These are phyloP conservation scores for Apteryx mantelli DNA, from an alignment of 2,113 vertebrate genomes.

Conservation along the genomic window DNA sequence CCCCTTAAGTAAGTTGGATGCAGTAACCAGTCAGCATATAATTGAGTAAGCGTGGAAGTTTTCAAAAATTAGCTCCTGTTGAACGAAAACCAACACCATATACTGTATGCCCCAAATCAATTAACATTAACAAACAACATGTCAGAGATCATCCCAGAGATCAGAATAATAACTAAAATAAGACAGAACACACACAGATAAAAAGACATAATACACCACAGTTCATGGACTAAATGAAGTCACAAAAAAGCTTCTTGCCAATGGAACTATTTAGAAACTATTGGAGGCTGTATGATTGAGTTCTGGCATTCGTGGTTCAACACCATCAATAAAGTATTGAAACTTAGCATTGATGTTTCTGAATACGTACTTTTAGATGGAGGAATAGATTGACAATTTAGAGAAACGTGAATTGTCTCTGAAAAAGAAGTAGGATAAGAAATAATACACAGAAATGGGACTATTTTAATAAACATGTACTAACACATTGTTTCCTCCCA, in stretches of 20 bases:
- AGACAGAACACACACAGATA: conserved; percentile 50
- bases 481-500: not conserved
- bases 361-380: not conserved
- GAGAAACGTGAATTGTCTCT: not conserved
- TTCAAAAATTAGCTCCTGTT: not conserved
- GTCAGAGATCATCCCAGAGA: conserved; percentile 50
- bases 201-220: conserved; percentile 63
- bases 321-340: not conserved
- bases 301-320: not conserved
- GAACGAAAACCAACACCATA: not conserved
- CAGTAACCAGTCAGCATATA: not conserved
- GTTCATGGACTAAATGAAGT: conserved; percentile 66
- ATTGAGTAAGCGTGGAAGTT: not conserved
- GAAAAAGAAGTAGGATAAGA: not conserved
- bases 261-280: conserved; percentile 55
- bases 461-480: not conserved
- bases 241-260: conserved; percentile 61
- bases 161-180: conserved; percentile 60
- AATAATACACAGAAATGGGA: not conserved
- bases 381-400: not conserved
- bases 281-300: not conserved
- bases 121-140: conserved; percentile 35
- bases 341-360: conserved; percentile 4
- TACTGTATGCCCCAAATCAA: not conserved
- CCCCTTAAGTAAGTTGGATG: not conserved